phyloP scores from a whole-genome alignment of 2,797 vertebrate species.

The Anguilla anguilla region DNA sequence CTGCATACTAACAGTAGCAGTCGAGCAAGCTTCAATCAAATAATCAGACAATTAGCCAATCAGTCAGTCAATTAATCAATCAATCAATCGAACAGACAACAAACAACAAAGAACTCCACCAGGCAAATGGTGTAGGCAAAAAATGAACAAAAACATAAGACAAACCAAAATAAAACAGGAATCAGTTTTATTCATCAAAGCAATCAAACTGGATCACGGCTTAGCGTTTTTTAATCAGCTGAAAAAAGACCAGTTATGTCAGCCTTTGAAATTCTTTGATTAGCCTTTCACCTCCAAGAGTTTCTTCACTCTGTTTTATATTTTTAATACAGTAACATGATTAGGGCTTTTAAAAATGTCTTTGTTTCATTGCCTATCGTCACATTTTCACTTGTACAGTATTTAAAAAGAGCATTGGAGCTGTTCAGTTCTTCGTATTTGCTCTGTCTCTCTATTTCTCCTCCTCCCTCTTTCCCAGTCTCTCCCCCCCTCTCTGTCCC shows the following conservation, averaged over 20 bases:
- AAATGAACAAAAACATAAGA: too few species aligned
- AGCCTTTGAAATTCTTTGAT: background rate
- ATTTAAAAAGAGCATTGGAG: background rate
- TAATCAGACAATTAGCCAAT: background rate
- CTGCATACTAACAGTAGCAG: background rate
- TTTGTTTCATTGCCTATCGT: background rate
- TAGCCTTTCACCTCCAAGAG: background rate
- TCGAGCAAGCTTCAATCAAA: background rate
- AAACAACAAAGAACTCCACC: background rate
- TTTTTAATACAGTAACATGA: background rate
- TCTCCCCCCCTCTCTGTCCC: background rate
- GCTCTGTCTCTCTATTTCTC: background rate
- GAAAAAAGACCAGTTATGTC: background rate
- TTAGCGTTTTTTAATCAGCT: background rate
- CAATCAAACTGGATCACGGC: too few species aligned
- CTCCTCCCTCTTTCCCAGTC: constrained; percentile 17
- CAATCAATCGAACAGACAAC: background rate
- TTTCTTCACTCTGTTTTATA: background rate
- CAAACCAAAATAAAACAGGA: too few species aligned
- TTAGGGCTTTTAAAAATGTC: background rate
- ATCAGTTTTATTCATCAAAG: background rate
- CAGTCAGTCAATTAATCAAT: background rate
- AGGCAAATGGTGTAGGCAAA: too few species aligned
- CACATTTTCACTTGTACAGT: background rate
- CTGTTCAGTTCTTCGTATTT: background rate